Evolutionary conservation across 2,888 invertebrate species (phyloP), one percentile per base, ranked within the genome.

Genomic region (Frankliniella fusca): DNA sequence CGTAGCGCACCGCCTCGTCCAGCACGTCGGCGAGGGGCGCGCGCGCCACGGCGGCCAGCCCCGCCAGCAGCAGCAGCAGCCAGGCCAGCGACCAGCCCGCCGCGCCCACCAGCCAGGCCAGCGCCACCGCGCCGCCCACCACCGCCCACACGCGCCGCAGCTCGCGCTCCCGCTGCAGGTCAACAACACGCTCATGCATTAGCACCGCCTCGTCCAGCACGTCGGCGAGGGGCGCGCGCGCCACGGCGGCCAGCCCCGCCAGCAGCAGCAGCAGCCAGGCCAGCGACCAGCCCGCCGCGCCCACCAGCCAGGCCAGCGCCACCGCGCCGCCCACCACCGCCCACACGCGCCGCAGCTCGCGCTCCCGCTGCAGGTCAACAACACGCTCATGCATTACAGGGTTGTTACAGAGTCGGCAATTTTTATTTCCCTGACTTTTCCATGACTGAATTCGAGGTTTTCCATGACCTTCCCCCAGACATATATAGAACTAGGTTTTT

Each of bases 211-310:
- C 86, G 61, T 88, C 87, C 11, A 88, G 85, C 11, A 88, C 85
- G 23, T 86, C 85, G 5, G 87, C 86, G 65, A 88, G 85, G 82
- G 86, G 86, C n/a, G 87, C 85, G 80, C 85, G 86, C 82, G 87
- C 85, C 70, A 87, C 85, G 7, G 87, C 87, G 12, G 85, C 86
- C 10, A 87, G 87, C 81, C 87, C 83, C 28, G 86, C 87, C 80
- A 88, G 85, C 20, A 88, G 85, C 80, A 89, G 85, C 61, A 89
- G 85, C 27, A 88, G 85, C 88, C 88, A 88, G 20, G 88, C 88
- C 80, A 88, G 82, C 15, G 88, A 88, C 54, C 87, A 84, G 48
- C 88, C 88, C 2, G 86, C 85, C 20, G 87, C 86, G 12, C 88
- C 88, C 65, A 88, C 86, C 83, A 87, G 83, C 88, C 88, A 88